Evolutionary conservation across 2,888 invertebrate species (phyloP).

Genomic region (Machimus rusticus): DNA sequence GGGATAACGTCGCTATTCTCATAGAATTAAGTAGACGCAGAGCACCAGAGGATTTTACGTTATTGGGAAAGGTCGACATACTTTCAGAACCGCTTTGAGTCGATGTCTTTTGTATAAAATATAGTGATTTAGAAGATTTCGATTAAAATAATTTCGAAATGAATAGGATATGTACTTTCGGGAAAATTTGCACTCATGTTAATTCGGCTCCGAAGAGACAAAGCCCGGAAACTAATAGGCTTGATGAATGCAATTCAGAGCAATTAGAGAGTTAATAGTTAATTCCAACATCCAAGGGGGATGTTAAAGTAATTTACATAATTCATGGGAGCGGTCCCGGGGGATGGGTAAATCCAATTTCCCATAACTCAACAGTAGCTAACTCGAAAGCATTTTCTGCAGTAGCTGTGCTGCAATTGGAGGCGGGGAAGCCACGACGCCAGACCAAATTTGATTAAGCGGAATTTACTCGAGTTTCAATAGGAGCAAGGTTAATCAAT

Average conservation of each 20-base stretch:
- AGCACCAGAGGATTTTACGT: neutral
- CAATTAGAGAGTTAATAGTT: neutral
- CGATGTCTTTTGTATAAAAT: neutral
- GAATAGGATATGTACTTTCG: neutral
- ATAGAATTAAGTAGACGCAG: neutral
- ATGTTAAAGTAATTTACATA: neutral
- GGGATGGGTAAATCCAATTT: neutral
- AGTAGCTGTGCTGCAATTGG: neutral
- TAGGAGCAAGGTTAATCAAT: slow-evolving; percentile 16
- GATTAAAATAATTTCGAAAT: neutral
- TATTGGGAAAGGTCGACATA: neutral
- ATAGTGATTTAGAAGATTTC: neutral
- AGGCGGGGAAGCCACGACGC: neutral
- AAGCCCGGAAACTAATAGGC: neutral
- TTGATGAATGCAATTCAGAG: neutral
- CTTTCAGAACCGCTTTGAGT: neutral
- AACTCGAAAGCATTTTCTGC: neutral
- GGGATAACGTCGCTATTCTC: neutral
- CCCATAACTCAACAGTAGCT: neutral
- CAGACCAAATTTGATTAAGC: neutral
- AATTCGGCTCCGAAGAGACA: neutral
- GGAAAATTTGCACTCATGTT: neutral
- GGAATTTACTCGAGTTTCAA: neutral
- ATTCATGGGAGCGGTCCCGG: neutral
- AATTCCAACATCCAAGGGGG: neutral